Evolutionary conservation across 2,113 vertebrate genomes (phyloP).

Genomic region (Ophthalmotilapia sp.): DNA sequence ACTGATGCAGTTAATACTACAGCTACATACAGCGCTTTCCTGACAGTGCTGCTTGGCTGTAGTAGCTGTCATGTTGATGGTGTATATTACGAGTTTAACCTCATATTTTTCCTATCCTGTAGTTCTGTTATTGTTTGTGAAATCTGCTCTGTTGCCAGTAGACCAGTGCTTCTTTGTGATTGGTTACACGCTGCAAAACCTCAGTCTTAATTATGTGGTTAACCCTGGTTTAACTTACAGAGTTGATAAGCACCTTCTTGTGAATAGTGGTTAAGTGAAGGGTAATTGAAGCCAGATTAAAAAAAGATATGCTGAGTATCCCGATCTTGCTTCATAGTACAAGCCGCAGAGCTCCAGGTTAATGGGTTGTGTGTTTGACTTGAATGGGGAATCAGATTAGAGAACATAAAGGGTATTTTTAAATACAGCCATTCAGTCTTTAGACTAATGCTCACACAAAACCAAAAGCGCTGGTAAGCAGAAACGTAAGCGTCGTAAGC

Average conservation of each 20-base stretch:
- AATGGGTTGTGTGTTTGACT: background rate
- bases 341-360: background rate
- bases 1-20: background rate
- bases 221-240: background rate
- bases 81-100: background rate
- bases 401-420: background rate
- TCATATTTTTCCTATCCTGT: background rate
- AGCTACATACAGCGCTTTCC: background rate
- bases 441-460: background rate
- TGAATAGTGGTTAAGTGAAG: background rate
- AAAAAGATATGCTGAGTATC: background rate
- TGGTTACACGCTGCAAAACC: background rate
- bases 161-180: background rate
- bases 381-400: background rate
- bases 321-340: background rate
- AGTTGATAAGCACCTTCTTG: background rate
- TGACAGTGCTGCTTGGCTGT: background rate
- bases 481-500: background rate
- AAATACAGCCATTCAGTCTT: background rate
- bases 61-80: background rate
- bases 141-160: background rate
- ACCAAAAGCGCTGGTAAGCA: background rate
- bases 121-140: background rate
- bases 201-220: background rate
- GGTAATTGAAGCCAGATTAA: background rate